Base-by-base conservation (phyloP, 2,797 vertebrate genomes). In the Syngnathus rostellatus region DNA sequence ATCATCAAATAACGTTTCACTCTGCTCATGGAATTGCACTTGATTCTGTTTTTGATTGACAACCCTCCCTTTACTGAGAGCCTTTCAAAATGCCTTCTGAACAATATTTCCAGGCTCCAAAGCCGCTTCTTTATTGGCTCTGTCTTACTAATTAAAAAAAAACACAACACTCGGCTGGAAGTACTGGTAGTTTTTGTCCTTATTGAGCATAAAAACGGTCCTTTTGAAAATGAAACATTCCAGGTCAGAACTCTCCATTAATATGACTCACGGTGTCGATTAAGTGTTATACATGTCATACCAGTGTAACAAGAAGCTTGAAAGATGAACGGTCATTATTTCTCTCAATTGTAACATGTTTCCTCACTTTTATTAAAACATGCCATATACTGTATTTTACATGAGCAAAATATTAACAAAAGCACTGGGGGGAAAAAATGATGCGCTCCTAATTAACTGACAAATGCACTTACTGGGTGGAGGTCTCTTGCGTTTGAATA, bases 81-180 rank as follows among this genome's bases (percentile, higher is more conserved):
- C 63, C 63, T 86, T 83, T 87, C 75, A 78, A 83, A 87, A 85
- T 87, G 89, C 86, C 87, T 86, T 86, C 84, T 79, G 86, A 89
- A 88, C 86, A 83, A 84, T 86, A 78, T 85, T 65, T 70, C 87
- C 72, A 86, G 84, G 84, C 83, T 87, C 83, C 83, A 80, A 80
- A 87, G 80, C 77, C 67, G 85, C 81, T 86, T 85, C 85, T 84
- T 81, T 82, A 80, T 84, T 88, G 87, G 85, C 84, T 91, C 84
- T 90, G 87, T 89, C 85, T 91, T 90, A 88, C 83, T 89, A 91
- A 91, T 90, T 90, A 92, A 43, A 25, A 43, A 23, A 50, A 68
- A 90, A 91, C 87, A 90, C 86, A 88, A 86, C 88, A 89, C 31
- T 90, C 83, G 73, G 53, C 1, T 25, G 10, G n/a, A 21, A 21